phyloP scores from a whole-genome alignment of 2,113 vertebrate species.

The Brachypteracias leptosomus region DNA sequence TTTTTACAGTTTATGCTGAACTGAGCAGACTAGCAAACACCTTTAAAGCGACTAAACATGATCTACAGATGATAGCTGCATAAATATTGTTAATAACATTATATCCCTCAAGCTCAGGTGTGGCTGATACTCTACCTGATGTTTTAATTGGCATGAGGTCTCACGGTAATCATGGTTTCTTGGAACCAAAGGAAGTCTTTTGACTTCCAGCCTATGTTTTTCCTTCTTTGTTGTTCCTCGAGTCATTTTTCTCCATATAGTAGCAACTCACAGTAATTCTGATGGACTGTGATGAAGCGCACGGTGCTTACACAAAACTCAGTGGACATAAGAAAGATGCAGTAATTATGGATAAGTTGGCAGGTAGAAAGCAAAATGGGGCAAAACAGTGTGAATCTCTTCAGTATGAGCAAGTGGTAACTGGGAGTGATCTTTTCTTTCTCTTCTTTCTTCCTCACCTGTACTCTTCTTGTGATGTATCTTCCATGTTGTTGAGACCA shows the following conservation, averaged over 20 bases:
- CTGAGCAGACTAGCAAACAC: not conserved
- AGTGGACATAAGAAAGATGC: not conserved
- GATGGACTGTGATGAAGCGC: not conserved
- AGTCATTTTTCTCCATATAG: not conserved
- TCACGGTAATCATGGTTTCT: constrained; percentile 28
- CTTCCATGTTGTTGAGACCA: not conserved
- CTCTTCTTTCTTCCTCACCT: not conserved
- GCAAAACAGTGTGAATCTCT: not conserved
- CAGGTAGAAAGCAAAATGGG: not conserved
- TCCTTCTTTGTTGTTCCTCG: not conserved
- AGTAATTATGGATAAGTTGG: not conserved
- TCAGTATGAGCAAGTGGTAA: not conserved
- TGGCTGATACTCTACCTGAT: constrained; percentile 8
- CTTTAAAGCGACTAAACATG: not conserved
- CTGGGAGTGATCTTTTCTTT: not conserved
- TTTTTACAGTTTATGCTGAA: not conserved
- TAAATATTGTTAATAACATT: constrained; percentile 20
- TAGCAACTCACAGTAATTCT: not conserved
- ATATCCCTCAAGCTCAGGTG: constrained; percentile 24
- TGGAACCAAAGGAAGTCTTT: constrained; percentile 19
- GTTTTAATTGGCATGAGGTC: constrained; percentile 31
- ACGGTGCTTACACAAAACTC: not conserved
- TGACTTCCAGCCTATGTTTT: not conserved
- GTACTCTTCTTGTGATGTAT: not conserved
- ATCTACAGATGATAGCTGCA: not conserved